A percentile compares a stretch with the other conserved stretches of the same genome.
These are phyloP conservation scores for Aphis gossypii DNA, from an alignment of 1,140 invertebrate species.

Conservation along the genomic window DNA sequence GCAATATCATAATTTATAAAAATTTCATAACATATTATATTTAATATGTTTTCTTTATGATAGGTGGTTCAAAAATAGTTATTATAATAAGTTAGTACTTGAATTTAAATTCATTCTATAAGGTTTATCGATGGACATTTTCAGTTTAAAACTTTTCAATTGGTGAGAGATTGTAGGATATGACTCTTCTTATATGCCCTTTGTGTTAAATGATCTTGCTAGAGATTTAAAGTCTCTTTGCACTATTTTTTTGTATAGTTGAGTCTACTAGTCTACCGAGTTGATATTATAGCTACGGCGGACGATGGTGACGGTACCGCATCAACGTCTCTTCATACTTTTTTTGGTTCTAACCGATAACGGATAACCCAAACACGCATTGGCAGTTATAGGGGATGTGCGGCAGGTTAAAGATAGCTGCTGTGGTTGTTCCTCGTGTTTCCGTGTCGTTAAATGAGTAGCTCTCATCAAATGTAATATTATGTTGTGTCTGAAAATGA, in stretches of 20 bases:
- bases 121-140: background rate
- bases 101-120: background rate
- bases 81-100: background rate
- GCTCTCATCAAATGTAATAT: background rate
- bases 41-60: background rate
- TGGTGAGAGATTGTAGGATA: no score
- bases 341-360: background rate
- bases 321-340: background rate
- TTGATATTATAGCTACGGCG: background rate
- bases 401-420: background rate
- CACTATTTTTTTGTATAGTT: background rate
- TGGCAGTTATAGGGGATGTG: background rate
- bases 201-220: background rate
- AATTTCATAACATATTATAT: no score
- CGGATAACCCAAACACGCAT: background rate
- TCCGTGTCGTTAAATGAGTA: background rate
- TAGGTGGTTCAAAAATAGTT: background rate
- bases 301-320: background rate
- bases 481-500: background rate
- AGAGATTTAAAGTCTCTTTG: background rate
- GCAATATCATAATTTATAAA: no score
- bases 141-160: background rate
- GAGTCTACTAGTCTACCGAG: no score
- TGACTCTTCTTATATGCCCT: background rate
- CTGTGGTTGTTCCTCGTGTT: background rate